Conservation (phyloP, 2,888 invertebrate genomes). For the Allacma fusca region DNA sequence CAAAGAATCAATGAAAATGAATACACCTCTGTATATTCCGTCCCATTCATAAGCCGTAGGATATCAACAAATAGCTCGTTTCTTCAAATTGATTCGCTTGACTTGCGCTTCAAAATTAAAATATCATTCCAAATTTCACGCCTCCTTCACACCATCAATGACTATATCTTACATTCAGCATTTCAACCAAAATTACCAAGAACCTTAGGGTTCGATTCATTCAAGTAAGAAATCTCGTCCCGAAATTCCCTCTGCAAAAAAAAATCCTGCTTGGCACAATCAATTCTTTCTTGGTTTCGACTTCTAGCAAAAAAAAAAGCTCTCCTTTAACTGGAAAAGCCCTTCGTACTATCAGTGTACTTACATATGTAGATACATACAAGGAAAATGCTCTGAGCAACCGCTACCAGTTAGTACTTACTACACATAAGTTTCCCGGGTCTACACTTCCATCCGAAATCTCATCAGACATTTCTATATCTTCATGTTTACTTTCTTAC, state of each 20-base stretch:
- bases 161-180: not conserved
- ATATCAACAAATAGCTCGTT: constrained; percentile 12
- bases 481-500: too few relatives aligned
- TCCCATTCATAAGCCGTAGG: not conserved
- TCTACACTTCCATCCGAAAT: too few relatives aligned
- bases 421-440: too few relatives aligned
- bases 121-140: constrained; percentile 46
- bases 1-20: not conserved
- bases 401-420: too few relatives aligned
- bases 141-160: constrained; percentile 41
- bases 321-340: too few relatives aligned
- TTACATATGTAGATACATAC: too few relatives aligned
- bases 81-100: constrained; percentile 36
- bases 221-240: not conserved
- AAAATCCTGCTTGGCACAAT: not conserved
- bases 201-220: constrained; percentile 15
- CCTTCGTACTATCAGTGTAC: too few relatives aligned
- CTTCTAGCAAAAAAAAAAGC: not conserved
- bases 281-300: not conserved
- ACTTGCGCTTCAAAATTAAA: constrained; percentile 45
- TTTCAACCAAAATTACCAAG: not conserved
- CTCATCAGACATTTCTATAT: too few relatives aligned
- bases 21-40: not conserved
- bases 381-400: too few relatives aligned
- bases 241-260: not conserved